Base-by-base conservation (phyloP, 2,888 invertebrate species). In the Gibbula magus region DNA sequence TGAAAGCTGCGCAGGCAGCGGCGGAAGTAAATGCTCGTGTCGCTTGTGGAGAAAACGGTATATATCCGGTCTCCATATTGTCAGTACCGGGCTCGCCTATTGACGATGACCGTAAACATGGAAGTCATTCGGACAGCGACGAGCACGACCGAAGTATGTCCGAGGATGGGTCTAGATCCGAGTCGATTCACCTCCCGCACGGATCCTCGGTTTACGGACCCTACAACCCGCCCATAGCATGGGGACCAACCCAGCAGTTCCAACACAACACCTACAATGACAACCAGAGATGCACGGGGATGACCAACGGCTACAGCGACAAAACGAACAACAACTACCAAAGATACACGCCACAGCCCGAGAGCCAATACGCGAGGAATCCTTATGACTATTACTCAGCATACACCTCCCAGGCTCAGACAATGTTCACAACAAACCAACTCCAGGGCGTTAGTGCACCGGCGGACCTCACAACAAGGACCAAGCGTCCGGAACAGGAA, bases 171-270 rank as follows among this genome's bases (percentile, higher is more conserved):
- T 53, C 51, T 32, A 53, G 81, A 29, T 39, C 29, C 16, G 76
- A 80, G 5, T 45, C 51, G 20, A 22, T 25, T 66, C 73, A 32
- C 20, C 70, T 78, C 22, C 73, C 53, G 45, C 51, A 73, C 22
- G 84, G 83, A 0, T 79, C 78, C 2, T 74, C 84, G 0, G 75
- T 74, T 45, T 84, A 83, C 74, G 83, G 82, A 0, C 81, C 81
- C 7, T 83, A 81, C 75, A 79, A 79, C 51, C 79, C 83, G 13
- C 61, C 82, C 5, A 77, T 79, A 20, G 54, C 82, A 56, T 84
- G 84, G 84, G 79, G 76, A 18, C 75, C 61, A 8, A 45, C 35
- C 16, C 76, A 61, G 32, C 74, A 74, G 16, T 52, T 75, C 32
- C 77, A 73, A n/a, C 75, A 52, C 32, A 25, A 53, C 54, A 8